Evolutionary conservation across 2,888 invertebrate species (phyloP), one percentile per base, ranked within the genome.

Genomic region (Thalpophila matura): DNA sequence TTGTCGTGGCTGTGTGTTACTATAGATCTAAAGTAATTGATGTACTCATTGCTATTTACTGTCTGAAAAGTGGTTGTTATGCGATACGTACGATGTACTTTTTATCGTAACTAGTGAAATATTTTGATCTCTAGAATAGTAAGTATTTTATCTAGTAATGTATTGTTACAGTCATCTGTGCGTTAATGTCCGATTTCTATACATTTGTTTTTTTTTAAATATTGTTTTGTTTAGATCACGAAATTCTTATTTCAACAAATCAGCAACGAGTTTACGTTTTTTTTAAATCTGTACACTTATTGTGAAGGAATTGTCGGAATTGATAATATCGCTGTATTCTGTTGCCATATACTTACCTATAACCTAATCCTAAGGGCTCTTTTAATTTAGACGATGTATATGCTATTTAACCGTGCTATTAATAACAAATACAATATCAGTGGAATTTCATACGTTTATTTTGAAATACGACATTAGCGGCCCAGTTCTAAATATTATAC

Each of bases 1-100:
- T 63, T 69, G 66, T 80, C 43, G 80, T 76, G 79, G 61, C 62
- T 73, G 77, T 76, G 74, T 75, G 20, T 70, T 47, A 51, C 18
- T 65, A 33, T 68, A 64, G 55, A 47, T 49, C n/a, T 57, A 43
- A 55, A 54, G 7, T 69, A 50, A 54, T 54, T 31, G 38, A 53
- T 61, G 61, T 58, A 53, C 55, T 51, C 33, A 47, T 29, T 45
- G 38, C 57, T 55, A 58, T 59, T 71, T 65, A 42, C 37, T 43
- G 56, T 72, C 58, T 60, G 31, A 60, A n/a, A 69, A 60, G 33
- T 47, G 62, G 45, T 69, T 68, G 56, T 64, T 58, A 72, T 55
- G 29, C 59, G 35, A 46, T 55, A 42, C 46, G 35, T 33, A 33
- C 12, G n/a, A n/a, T n/a, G 53, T 77, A 71, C 18, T 40, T 62